Conservation (phyloP, 2,797 vertebrate species). For the Sandelia bainsii region DNA sequence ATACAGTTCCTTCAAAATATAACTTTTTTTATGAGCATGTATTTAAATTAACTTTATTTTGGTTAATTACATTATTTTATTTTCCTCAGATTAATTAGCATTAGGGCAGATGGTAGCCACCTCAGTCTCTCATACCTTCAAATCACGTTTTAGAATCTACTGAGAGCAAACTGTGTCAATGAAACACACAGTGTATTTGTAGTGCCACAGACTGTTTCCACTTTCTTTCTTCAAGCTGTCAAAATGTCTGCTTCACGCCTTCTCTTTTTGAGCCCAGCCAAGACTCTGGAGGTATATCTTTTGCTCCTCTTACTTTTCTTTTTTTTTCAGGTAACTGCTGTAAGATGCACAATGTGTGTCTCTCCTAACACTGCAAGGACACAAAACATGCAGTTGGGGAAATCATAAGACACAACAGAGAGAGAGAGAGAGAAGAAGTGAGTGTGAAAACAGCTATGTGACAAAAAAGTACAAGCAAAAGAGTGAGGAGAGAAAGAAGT, state of each 20-base stretch:
- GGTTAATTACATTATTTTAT: not conserved
- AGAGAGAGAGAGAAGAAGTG: constrained; percentile 6
- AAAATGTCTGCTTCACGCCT: constrained; percentile 53
- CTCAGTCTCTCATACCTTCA: constrained; percentile 15
- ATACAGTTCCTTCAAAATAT: not conserved
- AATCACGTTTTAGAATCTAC: constrained; percentile 44
- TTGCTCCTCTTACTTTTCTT: constrained; percentile 31
- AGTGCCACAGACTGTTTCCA: constrained; percentile 59
- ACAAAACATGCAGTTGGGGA: constrained; percentile 65
- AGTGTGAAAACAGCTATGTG: constrained; percentile 35
- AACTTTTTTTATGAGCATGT: no score
- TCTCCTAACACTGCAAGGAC: constrained; percentile 55
- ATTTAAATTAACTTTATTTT: not conserved
- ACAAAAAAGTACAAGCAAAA: constrained; percentile 42
- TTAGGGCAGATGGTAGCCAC: constrained; percentile 21
- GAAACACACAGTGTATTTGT: constrained; percentile 52
- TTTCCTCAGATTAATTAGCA: not conserved
- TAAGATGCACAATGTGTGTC: constrained; percentile 54
- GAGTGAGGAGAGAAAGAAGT: constrained; percentile 32
- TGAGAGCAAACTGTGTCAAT: constrained; percentile 21
- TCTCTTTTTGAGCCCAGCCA: constrained; percentile 33
- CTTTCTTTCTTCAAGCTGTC: constrained; percentile 57
- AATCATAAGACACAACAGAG: constrained; percentile 55
- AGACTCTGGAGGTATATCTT: constrained; percentile 46
- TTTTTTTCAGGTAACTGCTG: constrained; percentile 49